Conservation (phyloP, 2,113 vertebrate species). For the Centropus unirufus region DNA sequence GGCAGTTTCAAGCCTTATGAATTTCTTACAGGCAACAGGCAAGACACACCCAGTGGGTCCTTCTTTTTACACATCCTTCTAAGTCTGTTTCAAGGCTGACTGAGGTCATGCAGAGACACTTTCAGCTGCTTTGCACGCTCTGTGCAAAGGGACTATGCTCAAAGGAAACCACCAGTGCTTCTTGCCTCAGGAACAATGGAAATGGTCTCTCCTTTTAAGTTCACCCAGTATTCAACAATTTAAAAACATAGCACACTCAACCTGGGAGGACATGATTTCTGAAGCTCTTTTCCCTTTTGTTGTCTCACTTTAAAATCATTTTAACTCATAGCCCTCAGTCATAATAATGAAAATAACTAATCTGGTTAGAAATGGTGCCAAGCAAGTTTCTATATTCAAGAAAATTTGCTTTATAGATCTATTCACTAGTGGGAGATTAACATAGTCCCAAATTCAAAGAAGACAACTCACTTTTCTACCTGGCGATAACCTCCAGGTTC, state of each 20-base stretch:
- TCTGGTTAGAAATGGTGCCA: neutral
- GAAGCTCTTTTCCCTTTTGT: neutral
- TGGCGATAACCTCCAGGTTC: neutral
- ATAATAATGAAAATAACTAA: neutral
- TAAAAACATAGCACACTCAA: neutral
- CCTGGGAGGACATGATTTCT: neutral
- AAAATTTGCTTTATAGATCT: neutral
- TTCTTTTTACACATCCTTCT: neutral
- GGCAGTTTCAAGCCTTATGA: neutral
- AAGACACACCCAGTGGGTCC: neutral
- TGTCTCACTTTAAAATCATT: slow-evolving; percentile 5
- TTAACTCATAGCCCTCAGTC: neutral
- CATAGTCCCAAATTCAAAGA: neutral
- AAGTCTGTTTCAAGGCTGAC: slow-evolving; percentile 21
- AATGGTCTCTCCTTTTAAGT: slow-evolving; percentile 33
- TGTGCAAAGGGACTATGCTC: slow-evolving; percentile 35
- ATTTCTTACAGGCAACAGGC: neutral
- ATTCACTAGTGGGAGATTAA: neutral
- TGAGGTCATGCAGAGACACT: slow-evolving; percentile 40
- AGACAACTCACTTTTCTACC: neutral
- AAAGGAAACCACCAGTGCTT: slow-evolving; percentile 29
- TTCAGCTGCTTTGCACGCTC: slow-evolving; percentile 32
- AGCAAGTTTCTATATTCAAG: neutral
- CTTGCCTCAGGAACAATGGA: slow-evolving; percentile 36
- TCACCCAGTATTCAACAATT: neutral